These are phyloP conservation scores for Sympetrum striolatum DNA, from an alignment of 2,888 invertebrate species.

Conservation along the genomic window DNA sequence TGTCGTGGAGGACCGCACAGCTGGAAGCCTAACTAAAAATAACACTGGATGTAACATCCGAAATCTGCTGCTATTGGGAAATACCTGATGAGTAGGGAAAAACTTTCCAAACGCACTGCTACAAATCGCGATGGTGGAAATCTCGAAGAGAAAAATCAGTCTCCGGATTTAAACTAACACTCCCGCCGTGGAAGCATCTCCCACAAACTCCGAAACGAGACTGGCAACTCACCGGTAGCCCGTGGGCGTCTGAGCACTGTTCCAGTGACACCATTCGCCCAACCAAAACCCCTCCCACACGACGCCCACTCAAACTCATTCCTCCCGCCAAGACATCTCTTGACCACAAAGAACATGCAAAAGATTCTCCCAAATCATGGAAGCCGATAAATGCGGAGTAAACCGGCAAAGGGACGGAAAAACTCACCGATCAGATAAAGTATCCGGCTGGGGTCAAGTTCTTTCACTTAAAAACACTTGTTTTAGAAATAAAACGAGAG, in stretches of 20 bases:
- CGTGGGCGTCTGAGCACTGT: conserved; percentile 10
- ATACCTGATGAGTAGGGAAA: background rate
- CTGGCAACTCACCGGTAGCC: conserved; percentile 8
- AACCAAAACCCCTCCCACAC: background rate
- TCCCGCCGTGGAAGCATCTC: background rate
- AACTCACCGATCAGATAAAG: background rate
- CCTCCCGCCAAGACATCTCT: conserved; percentile 27
- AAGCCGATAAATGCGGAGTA: background rate
- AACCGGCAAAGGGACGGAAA: background rate
- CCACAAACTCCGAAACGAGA: background rate
- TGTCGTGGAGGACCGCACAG: background rate
- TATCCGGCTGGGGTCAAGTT: conserved; percentile 6
- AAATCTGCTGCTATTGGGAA: background rate
- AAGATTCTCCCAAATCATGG: background rate
- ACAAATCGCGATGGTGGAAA: background rate
- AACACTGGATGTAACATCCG: background rate
- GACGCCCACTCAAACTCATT: conserved; percentile 15
- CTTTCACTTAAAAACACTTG: conserved; percentile 13
- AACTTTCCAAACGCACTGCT: background rate
- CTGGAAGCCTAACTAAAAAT: background rate
- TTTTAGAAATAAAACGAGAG: background rate
- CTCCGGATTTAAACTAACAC: background rate
- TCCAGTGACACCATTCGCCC: conserved; percentile 28
- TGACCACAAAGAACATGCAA: background rate
- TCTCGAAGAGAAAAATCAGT: background rate